Evolutionary conservation across 2,113 vertebrate genomes (phyloP).

Genomic region (Scytalopus superciliaris): DNA sequence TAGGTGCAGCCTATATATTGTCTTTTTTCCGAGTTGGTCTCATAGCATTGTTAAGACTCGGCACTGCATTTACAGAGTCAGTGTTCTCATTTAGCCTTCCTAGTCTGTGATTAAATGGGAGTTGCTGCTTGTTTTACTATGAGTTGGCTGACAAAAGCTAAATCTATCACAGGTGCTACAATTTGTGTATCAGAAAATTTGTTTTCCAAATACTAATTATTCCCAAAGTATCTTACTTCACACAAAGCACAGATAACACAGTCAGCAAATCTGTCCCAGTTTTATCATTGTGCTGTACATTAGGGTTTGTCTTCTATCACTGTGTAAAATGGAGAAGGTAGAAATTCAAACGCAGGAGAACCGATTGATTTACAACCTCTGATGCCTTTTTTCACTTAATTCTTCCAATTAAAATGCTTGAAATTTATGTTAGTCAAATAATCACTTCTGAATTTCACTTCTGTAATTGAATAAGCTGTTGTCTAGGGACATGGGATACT

Average conservation of each 20-base stretch:
- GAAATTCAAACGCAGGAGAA: conserved; percentile 25
- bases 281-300: conserved; percentile 64
- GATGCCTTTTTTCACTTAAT: conserved; percentile 6
- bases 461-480: neutral
- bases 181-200: conserved; percentile 72
- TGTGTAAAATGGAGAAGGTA: neutral
- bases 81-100: conserved; percentile 24
- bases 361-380: neutral
- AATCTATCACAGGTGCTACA: conserved; percentile 67
- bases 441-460: neutral
- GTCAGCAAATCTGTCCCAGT: conserved; percentile 50
- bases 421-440: neutral
- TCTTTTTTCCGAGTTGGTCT: conserved; percentile 31
- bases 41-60: conserved; percentile 1
- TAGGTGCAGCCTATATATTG: neutral
- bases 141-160: conserved; percentile 53
- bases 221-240: conserved; percentile 52
- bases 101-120: conserved; percentile 64
- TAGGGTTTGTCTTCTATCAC: conserved; percentile 45
- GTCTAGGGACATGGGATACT: neutral
- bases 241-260: conserved; percentile 49
- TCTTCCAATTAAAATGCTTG: neutral
- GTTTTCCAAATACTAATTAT: conserved; percentile 69
- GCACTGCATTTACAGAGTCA: conserved; percentile 46
- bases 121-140: conserved; percentile 37